phyloP scores from a whole-genome alignment of 1,140 invertebrate species.

The Leptinotarsa defecta region DNA sequence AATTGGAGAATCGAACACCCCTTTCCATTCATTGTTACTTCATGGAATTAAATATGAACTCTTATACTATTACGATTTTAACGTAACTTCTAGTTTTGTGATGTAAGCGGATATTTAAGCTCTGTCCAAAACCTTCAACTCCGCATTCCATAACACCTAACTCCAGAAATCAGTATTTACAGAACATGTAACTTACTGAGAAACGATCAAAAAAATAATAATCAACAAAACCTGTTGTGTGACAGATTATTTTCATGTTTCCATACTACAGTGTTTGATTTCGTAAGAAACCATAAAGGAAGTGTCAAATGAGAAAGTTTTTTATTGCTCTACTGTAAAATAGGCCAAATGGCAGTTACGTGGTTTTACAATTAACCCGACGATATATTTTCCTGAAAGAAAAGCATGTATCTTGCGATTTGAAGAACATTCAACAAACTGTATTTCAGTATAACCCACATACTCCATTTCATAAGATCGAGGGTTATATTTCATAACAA shows the following conservation, averaged over 20 bases:
- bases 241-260: background rate
- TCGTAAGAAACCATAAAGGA: background rate
- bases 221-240: background rate
- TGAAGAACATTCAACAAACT: no score
- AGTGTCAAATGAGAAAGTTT: constrained; percentile 1
- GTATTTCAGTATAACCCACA: no score
- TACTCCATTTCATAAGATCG: no score
- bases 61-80: background rate
- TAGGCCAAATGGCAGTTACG: no score
- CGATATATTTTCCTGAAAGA: no score
- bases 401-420: no score
- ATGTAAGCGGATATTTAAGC: background rate
- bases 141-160: background rate
- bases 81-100: no score
- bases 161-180: background rate
- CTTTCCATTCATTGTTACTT: background rate
- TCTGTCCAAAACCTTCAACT: background rate
- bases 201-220: background rate
- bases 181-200: background rate
- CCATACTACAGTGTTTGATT: background rate
- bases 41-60: background rate
- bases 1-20: background rate
- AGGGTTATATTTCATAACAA: no score
- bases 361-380: no score
- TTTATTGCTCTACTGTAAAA: background rate